phyloP scores from a whole-genome alignment of 92 coral and sea anemone species.

The Phymanthus crucifer region DNA sequence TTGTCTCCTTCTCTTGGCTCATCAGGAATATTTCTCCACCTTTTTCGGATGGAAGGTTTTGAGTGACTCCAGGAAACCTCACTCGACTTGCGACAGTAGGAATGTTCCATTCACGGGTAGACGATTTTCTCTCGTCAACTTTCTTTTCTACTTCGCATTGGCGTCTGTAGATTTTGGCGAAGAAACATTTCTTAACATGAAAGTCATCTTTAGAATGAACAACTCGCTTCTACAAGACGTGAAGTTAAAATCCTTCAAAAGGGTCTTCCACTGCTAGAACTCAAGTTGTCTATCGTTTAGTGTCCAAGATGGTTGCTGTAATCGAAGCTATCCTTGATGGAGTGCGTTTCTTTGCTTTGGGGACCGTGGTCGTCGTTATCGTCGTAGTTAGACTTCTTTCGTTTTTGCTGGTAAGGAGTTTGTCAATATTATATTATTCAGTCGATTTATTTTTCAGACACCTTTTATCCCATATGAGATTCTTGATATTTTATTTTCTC shows the following conservation, averaged over 20 bases:
- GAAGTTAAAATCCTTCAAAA: not conserved
- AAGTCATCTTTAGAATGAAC: not conserved
- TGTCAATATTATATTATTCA: not conserved
- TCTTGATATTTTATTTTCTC: not conserved
- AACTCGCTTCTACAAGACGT: not conserved
- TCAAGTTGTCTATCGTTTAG: too few relatives aligned
- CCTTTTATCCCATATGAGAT: not conserved
- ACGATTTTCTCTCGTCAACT: not conserved
- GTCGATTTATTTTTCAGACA: too few relatives aligned
- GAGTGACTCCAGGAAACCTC: not conserved
- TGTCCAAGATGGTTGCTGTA: not conserved
- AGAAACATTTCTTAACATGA: not conserved
- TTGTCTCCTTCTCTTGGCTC: not conserved
- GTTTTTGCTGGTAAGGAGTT: constrained; percentile 14
- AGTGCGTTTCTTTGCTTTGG: constrained; percentile 29
- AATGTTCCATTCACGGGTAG: not conserved
- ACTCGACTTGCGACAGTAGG: not conserved
- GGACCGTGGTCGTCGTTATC: not conserved
- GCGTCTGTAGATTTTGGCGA: not conserved
- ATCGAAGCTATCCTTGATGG: constrained; percentile 17
- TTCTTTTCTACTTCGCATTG: not conserved
- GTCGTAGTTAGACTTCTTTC: constrained; percentile 9
- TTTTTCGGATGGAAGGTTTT: not conserved
- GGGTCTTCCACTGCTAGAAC: not conserved
- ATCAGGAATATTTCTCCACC: not conserved